Base-by-base conservation (phyloP, 1,140 invertebrate species). In the Euwallacea similis region DNA sequence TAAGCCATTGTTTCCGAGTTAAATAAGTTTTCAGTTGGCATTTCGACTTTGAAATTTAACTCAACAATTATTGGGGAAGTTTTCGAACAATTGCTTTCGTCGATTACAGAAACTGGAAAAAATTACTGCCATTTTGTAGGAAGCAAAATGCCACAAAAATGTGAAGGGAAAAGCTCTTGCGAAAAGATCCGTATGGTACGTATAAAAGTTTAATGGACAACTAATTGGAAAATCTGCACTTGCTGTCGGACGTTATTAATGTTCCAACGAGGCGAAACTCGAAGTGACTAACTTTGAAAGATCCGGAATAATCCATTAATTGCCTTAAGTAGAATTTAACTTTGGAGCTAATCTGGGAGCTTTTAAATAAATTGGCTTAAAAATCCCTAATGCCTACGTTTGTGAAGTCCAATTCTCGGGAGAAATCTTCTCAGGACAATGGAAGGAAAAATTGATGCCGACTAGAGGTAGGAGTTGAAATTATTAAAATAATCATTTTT, bases 91-190 rank as follows among this genome's bases (percentile, higher is more conserved):
- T 50, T 50, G 46, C 9, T 11, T 50, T 13, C 9, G 46, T 50
- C 46, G 13, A 11, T 13, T 13, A 50, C 46, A 13, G 46, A 6
- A 6, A 50, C 1, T 13, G 46, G 6, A 50, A 50, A 50, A 11
- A 10, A 11, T 50, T 13, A 50, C 1, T 50, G 46, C 9, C 9
- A 50, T 50, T 50, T 50, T 13, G 21, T 33, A 33, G 21, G 21
- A 33, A 33, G 21, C 21, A 33, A 33, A 33, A 33, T 33, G 21
- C 21, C 66, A 68, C 60, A 61, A 9, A 21, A 43, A 13, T 21
- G 54, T 59, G 53, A 41, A 68, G 53, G 47, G 67, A 60, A 53
- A 21, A 62, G 54, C 67, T 61, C 56, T 69, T 69, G 44, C 58
- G 56, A 16, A 68, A 68, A 43, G 66, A 47, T 59, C 41, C 15